Evolutionary conservation across 2,888 invertebrate genomes (phyloP), one percentile per base, ranked within the genome.

Genomic region (Plebejus melissa): DNA sequence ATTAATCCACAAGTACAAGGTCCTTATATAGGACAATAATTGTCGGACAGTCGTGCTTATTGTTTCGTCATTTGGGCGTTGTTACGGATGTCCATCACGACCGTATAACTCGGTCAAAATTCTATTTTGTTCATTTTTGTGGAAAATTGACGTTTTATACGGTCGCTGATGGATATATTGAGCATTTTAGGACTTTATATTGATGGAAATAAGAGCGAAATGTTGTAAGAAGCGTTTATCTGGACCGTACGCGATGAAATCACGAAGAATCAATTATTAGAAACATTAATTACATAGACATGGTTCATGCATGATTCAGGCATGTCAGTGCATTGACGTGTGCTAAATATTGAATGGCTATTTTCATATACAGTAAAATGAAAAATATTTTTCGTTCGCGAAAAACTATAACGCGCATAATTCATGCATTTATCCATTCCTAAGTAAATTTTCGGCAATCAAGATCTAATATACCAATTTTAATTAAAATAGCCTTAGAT

Each of bases 1-100:
- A 72, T 50, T 72, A 28, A 72, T 50, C 22, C 72, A 50, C 74
- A 79, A 74, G 77, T 78, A 79, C 80, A 80, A 80, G 80, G 79
- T 78, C 82, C 80, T 79, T 81, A 82, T 80, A 81, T 79, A 79
- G 81, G 77, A 75, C 79, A 79, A 76, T 76, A 74, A 77, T 78
- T 76, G 74, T 77, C 28, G 65, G 70, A 77, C 65, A 75, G 75
- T 72, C 76, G 76, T 78, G 78, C 77, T 69, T 77, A 74, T 76
- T 74, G 75, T 76, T 76, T 77, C 74, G 75, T 72, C 77, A 78
- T 77, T 74, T 74, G 77, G 76, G 46, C 76, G 50, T 50, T 50
- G 28, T 32, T 65, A 65, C 32, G 32, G 58, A 22, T 22, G n/a
- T 65, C 32, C 28, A 65, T 32, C 32, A 65, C 65, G 65, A 65